Evolutionary conservation across 1,140 invertebrate species (phyloP).

Genomic region (Cephus cinctus): DNA sequence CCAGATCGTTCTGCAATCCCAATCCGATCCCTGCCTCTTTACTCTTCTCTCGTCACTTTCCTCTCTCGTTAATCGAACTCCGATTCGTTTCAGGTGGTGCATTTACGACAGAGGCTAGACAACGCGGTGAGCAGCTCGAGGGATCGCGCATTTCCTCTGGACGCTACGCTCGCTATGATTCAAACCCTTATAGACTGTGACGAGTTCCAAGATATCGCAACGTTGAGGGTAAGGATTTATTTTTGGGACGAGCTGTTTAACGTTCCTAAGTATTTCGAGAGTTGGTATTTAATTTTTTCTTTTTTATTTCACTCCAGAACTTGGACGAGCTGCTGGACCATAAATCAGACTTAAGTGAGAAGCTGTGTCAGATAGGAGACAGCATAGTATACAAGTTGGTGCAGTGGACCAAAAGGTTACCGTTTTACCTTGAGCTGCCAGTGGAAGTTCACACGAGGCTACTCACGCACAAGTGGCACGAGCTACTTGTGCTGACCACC

Average conservation of each 20-base stretch:
- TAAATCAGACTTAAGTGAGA: slow-evolving; percentile 87
- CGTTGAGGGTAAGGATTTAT: slow-evolving; percentile 66
- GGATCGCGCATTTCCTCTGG: slow-evolving; percentile 78
- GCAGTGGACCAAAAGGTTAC: slow-evolving; percentile 96
- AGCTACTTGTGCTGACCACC: slow-evolving; percentile 90
- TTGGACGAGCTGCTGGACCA: slow-evolving; percentile 87
- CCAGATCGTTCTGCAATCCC: no score
- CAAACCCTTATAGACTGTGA: slow-evolving; percentile 90
- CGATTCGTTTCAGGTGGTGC: slow-evolving; percentile 67
- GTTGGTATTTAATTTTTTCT: slow-evolving; percentile 8
- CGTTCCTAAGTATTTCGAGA: neutral
- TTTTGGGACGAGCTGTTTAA: neutral
- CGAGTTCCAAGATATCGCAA: slow-evolving; percentile 93
- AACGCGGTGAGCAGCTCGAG: slow-evolving; percentile 82
- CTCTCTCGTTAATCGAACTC: no score
- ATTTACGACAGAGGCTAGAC: slow-evolving; percentile 82
- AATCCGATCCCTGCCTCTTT: slow-evolving; percentile 9
- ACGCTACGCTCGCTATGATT: slow-evolving; percentile 81
- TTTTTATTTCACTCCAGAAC: slow-evolving; percentile 63
- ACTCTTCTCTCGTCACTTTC: no score
- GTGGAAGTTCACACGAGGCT: slow-evolving; percentile 92
- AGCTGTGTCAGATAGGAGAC: slow-evolving; percentile 92
- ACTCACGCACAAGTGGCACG: slow-evolving; percentile 96
- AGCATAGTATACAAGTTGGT: slow-evolving; percentile 96
- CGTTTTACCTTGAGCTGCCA: slow-evolving; percentile 93